phyloP scores from a whole-genome alignment of 2,797 vertebrate species.

The Myotis findleyi region DNA sequence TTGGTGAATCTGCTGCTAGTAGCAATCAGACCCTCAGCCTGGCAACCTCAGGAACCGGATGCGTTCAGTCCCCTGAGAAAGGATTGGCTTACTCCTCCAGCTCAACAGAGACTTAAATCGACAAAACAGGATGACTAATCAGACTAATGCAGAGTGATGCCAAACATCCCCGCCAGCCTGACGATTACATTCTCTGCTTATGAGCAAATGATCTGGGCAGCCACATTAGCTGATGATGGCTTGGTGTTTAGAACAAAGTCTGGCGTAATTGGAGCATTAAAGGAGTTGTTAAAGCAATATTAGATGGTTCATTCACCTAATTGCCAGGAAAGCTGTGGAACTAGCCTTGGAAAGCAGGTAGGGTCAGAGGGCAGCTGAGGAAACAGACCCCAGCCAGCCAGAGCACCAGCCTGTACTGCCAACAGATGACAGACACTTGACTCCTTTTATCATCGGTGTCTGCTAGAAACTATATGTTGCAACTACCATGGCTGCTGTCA shows the following conservation, averaged over 20 bases:
- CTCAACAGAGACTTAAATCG: not conserved
- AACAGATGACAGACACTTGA: not conserved
- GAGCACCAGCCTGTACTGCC: not conserved
- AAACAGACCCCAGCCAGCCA: not conserved
- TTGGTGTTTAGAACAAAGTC: slow-evolving; percentile 39
- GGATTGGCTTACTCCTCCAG: not conserved
- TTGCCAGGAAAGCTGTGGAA: not conserved
- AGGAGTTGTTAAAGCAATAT: not conserved
- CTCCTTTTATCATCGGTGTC: not conserved
- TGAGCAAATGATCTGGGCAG: slow-evolving; percentile 19
- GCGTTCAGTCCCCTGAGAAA: not conserved
- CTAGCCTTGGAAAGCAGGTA: slow-evolving; percentile 14
- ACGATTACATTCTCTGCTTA: slow-evolving; percentile 30
- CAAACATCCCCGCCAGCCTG: slow-evolving; percentile 37
- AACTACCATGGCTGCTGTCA: not conserved
- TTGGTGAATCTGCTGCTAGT: not conserved
- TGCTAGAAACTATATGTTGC: not conserved
- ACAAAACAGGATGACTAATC: slow-evolving; percentile 51
- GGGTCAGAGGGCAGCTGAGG: not conserved
- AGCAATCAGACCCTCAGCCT: not conserved
- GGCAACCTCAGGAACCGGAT: not conserved
- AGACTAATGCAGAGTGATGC: slow-evolving; percentile 38
- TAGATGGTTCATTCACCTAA: not conserved
- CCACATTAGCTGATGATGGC: not conserved
- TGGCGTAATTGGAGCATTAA: slow-evolving; percentile 20